phyloP scores from a whole-genome alignment of 2,888 invertebrate species.

The Drymonia ruficornis region DNA sequence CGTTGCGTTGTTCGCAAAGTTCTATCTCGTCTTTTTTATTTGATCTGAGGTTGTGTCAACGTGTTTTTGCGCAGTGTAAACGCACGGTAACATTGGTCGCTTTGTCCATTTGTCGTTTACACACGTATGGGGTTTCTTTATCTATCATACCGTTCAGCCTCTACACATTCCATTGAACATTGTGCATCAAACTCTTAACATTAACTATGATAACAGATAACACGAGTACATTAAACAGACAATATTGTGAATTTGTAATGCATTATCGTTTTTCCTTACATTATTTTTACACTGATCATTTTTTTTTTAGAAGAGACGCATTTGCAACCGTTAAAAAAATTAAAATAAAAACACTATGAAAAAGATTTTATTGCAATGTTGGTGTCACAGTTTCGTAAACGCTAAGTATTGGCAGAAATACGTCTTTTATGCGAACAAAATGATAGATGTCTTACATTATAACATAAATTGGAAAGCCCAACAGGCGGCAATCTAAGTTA shows the following conservation, averaged over 20 bases:
- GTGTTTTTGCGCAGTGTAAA: too few species aligned
- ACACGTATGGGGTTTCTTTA: conserved; percentile 33
- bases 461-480: conserved; percentile 57
- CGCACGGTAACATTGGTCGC: conserved; percentile 16
- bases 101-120: conserved; percentile 11
- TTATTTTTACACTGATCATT: conserved; percentile 42
- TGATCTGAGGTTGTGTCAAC: too few species aligned
- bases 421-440: conserved; percentile 36
- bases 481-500: conserved; percentile 56
- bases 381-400: conserved; percentile 9
- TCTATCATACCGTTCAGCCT: conserved; percentile 41
- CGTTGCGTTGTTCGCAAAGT: too few species aligned
- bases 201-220: conserved; percentile 73
- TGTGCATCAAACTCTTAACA: conserved; percentile 67
- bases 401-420: conserved; percentile 44
- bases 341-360: not conserved
- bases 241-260: conserved; percentile 67
- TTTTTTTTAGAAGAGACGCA: conserved; percentile 54
- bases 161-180: conserved; percentile 63
- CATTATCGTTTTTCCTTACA: conserved; percentile 56
- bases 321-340: conserved; percentile 31
- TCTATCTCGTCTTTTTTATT: too few species aligned
- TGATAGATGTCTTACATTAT: conserved; percentile 43
- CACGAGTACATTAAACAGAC: conserved; percentile 71
- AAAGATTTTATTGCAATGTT: conserved; percentile 35